These are phyloP conservation scores for Zoanthus sansibaricus DNA, from an alignment of 92 coral and sea anemone species.

Conservation along the genomic window DNA sequence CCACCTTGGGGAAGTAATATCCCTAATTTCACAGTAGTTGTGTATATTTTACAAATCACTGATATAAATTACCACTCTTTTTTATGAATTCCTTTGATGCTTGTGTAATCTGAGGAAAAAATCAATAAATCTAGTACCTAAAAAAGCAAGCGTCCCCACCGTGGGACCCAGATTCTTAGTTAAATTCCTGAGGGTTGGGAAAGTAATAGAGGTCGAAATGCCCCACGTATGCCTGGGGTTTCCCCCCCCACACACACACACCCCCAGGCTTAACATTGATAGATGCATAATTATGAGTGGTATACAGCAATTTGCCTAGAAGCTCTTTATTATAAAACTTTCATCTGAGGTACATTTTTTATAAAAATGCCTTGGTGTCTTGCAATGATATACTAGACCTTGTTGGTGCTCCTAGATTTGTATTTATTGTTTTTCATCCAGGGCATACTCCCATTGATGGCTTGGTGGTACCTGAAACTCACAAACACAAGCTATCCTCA, in stretches of 20 bases:
- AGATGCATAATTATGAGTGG: background rate
- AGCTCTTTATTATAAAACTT: too few relatives aligned
- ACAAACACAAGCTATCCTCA: background rate
- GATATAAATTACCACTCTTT: background rate
- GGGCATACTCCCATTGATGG: constrained; percentile 36
- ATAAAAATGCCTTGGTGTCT: too few relatives aligned
- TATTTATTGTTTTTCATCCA: background rate
- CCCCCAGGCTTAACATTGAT: background rate
- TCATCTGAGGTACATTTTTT: too few relatives aligned
- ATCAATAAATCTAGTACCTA: too few relatives aligned
- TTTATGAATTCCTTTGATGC: background rate
- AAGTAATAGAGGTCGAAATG: background rate
- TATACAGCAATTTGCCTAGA: too few relatives aligned
- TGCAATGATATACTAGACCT: too few relatives aligned
- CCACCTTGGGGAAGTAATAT: constrained; percentile 2
- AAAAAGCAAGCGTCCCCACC: background rate
- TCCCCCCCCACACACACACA: too few relatives aligned
- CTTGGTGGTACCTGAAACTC: background rate
- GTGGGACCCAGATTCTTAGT: background rate
- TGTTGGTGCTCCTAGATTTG: too few relatives aligned
- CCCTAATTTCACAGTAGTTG: background rate
- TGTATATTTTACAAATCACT: background rate
- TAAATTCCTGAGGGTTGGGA: background rate
- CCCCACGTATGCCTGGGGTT: background rate
- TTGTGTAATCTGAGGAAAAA: background rate